Base-by-base conservation (phyloP, 2,888 invertebrate genomes). In the Pyrrhosoma nymphula region DNA sequence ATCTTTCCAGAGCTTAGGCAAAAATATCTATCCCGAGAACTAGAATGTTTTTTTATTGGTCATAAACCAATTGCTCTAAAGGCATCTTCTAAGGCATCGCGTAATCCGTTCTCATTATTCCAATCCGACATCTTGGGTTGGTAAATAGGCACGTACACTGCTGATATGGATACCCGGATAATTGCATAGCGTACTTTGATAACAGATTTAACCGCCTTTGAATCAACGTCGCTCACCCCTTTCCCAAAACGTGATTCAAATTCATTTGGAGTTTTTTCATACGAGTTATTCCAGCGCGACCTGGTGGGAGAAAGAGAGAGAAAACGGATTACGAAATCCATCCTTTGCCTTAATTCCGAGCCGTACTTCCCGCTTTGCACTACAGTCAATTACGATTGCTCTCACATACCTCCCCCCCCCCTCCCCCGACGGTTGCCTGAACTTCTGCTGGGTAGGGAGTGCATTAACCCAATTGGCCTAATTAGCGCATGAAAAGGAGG, bases 391-490 rank as follows among this genome's bases (percentile, higher is more conserved):
- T 63, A 35, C 93, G 47, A 93, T 69, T 55, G 47, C 69, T 63
- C 91, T 63, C 63, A 14, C 91, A 30, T 35, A 14, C 82, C 82
- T 0, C 60, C 12, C 20, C 1, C 2, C 47, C 12, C 20, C 1
- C 2, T 8, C 20, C 16, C 60, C 60, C 8, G 8, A 35, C 30
- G 26, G 35, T 35, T 82, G 35, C 82, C 82, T 30, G 30, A 82
- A 82, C 35, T 35, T 35, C 82, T 16, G 30, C 30, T 35, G 12
- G 0, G 82, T 35, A 69, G 69, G 2, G 82, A n/a, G 39, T 91
- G 63, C 91, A 39, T 91, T 91, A 69, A 47, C 93, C 91, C 69
- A 93, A 93, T 93, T 93, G 93, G 47, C 47, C 93, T 93, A 75
- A 93, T 93, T 93, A n/a, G 26, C 69, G 69, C 63, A 47, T 47